Evolutionary conservation across 2,888 invertebrate genomes (phyloP).

Genomic region (Ernsta delagoae): DNA sequence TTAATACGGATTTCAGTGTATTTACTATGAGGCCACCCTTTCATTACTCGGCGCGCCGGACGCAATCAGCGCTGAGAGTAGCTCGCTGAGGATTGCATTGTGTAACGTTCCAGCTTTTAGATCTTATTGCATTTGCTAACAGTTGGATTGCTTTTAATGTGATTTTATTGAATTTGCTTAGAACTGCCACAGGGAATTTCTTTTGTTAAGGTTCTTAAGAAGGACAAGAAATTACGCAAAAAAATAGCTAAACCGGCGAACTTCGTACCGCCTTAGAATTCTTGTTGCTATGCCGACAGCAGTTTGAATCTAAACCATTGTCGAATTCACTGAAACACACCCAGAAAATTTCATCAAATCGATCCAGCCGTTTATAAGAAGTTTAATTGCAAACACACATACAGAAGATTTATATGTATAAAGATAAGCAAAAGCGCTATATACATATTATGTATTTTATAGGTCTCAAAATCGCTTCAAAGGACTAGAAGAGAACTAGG

Average conservation of each 20-base stretch:
- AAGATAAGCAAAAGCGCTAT: too few species aligned
- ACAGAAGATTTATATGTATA: too few species aligned
- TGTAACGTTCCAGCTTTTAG: neutral
- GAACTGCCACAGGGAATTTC: neutral
- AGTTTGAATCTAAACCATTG: too few species aligned
- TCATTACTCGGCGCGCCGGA: constrained; percentile 12
- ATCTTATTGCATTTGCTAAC: constrained; percentile 1
- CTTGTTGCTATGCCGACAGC: too few species aligned
- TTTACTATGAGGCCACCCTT: neutral
- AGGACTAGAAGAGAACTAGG: neutral
- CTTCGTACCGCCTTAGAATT: too few species aligned
- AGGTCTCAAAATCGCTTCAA: neutral
- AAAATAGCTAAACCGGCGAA: too few species aligned
- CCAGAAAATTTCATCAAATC: too few species aligned
- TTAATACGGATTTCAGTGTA: too few species aligned
- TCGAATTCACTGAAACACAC: too few species aligned
- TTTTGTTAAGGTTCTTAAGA: neutral
- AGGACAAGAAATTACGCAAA: neutral
- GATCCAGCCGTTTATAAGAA: too few species aligned
- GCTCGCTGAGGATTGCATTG: constrained; percentile 5
- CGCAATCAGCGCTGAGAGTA: constrained; percentile 8
- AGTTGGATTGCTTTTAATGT: neutral
- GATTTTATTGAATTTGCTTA: constrained; percentile 6
- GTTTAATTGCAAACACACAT: too few species aligned
- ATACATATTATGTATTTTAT: too few species aligned